Evolutionary conservation across 2,113 vertebrate species (phyloP).

Genomic region (Bubo scandiacus): DNA sequence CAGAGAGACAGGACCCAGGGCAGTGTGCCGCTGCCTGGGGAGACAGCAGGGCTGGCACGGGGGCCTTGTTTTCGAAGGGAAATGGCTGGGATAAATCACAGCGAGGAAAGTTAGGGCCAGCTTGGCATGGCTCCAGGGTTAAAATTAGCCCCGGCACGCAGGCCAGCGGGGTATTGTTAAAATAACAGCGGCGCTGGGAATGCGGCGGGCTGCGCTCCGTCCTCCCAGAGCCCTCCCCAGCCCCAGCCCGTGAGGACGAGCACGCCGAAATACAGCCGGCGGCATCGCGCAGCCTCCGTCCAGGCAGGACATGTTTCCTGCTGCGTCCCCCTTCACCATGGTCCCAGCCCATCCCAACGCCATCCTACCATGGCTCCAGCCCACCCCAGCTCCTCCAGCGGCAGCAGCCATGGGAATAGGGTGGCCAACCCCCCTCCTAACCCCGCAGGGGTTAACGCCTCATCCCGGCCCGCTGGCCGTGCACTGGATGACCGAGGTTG

Average conservation of each 20-base stretch:
- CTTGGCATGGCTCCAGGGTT: slow-evolving; percentile 36
- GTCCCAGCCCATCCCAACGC: not conserved
- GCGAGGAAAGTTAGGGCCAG: not conserved
- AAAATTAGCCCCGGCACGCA: slow-evolving; percentile 30
- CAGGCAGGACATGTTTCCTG: not conserved
- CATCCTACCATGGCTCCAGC: not conserved
- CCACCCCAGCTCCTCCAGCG: not conserved
- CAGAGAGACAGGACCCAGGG: not conserved
- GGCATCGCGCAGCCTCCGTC: fast-evolving
- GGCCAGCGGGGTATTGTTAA: not conserved
- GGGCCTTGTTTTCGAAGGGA: slow-evolving; percentile 50
- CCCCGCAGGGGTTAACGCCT: not conserved
- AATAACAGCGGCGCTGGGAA: slow-evolving; percentile 14
- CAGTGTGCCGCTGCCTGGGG: not conserved
- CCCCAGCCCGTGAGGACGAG: not conserved
- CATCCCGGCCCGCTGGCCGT: fast-evolving
- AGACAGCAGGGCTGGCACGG: not conserved
- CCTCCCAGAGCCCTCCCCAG: not conserved
- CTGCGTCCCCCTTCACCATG: not conserved
- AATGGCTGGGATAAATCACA: slow-evolving; percentile 47
- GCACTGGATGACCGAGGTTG: not conserved
- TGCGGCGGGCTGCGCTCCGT: not conserved
- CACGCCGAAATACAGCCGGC: fast-evolving
- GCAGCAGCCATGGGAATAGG: not conserved
- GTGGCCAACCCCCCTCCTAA: not conserved